Base-by-base conservation (phyloP, 2,113 vertebrate species). In the Tretioscincus oriximinensis region DNA sequence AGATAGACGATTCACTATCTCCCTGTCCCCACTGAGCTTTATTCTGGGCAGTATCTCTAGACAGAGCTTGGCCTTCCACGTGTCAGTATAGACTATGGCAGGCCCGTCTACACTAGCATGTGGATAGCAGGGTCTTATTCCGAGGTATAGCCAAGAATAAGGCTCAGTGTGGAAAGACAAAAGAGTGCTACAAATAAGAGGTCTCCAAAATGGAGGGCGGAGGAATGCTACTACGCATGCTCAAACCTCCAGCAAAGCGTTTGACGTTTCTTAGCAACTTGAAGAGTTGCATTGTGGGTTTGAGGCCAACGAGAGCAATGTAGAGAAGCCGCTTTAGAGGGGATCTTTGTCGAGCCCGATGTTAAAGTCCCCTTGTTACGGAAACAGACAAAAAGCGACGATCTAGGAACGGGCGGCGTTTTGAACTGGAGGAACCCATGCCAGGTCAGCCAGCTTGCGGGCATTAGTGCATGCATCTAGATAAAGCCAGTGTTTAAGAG, bases 281-380 rank as follows among this genome's bases (percentile, higher is more conserved):
- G 66, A 76, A 76, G 80, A 61, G n/a, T 28, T 70, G 80, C 80
- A 82, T 82, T 70, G 41, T 82, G 80, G 80, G 73, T n/a, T 47
- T 49, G 31, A 61, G 51, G 28, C 12, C 20, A 14, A 22, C 22
- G 65, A 41, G 35, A 41, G 35, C 35, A 5, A 41, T 41, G 5
- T 2, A 41, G 35, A 41, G 35, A 41, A 41, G 35, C 5, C 3
- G 35, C 35, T 41, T 41, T 5, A 41, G 22, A 9, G 14, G 9
- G 49, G 49, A 28, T 1, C 20, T 1, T 18, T 16, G 1, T 49
- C 45, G 1, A 20, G n/a, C n/a, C 54, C n/a, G 5, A 21, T 14
- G 9, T 11, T 1, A 8, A 29, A n/a, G 18, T n/a, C 28, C 18
- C 14, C n/a, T 65, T 51, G 11, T 22, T 80, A 12, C 61, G 79